Base-by-base conservation (phyloP, 30 jellyfish, hydroid and myxozoan genomes). In the Chrysaora quinquecirrha region DNA sequence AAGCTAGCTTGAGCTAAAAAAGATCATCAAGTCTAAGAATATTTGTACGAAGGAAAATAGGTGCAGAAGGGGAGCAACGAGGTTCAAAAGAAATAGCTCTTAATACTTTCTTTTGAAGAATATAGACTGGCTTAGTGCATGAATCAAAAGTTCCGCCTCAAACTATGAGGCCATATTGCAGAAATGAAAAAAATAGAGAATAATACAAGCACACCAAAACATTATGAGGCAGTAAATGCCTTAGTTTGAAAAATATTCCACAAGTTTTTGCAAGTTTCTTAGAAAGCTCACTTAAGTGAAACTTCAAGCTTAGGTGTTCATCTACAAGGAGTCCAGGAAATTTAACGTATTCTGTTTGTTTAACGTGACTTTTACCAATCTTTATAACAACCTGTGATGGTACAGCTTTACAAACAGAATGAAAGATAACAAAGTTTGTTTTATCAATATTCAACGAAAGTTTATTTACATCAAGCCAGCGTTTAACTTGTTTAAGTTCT, bases 401-500 rank as follows among this genome's bases (percentile, higher is more conserved):
- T 21, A 67, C 52, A 23, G 71, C 34, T 28, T 80, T 75, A 21
- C 30, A 48, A n/a, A 83, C 83, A 34, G 90, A 64, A 21, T 68
- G 76, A 61, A 76, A 86, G 12, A 76, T 28, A 65, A 62, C 64
- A 58, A 85, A 65, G 33, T 85, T 84, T 12, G 91, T 85, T 43
- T 85, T 77, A 34, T 82, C 89, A 43, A 61, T 69, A 38, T 86
- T 86, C 34, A 50, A 32, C 2, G 86, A 71, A 27, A 86, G 43
- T 68, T 78, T 86, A 64, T 86, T 76, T 10, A 64, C 80, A 66
- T 69, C 87, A 48, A 86, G 87, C 96, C 92, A 86, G n/a, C 9
- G 43, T 43, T 68, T 68, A 34, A 86, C 91, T 64, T 73, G 48
- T 54, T 69, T 65, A 9, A 86, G 75, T 64, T 78, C 91, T 31